Conservation (phyloP, 2,888 invertebrate genomes). For the Noctua pronuba region DNA sequence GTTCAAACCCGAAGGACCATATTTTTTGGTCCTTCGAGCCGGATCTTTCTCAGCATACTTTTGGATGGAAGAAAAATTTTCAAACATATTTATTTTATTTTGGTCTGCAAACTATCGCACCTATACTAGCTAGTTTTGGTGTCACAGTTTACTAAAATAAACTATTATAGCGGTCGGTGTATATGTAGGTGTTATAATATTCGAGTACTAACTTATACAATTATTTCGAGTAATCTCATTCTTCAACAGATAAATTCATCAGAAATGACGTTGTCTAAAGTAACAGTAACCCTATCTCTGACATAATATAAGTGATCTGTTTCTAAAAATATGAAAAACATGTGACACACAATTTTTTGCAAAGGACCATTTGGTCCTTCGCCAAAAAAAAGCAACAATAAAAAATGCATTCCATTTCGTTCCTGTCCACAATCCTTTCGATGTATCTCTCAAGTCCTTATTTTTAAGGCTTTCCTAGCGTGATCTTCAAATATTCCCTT, state of each 20-base stretch:
- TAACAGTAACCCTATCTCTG: slow-evolving; percentile 3
- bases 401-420: slow-evolving; percentile 14
- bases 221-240: slow-evolving; percentile 57
- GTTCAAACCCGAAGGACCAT: background rate
- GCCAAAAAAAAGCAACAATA: background rate
- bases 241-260: background rate
- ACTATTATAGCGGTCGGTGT: slow-evolving; percentile 6
- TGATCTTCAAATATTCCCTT: slow-evolving; percentile 25
- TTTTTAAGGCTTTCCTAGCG: background rate
- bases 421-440: slow-evolving; percentile 14
- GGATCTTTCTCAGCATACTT: background rate
- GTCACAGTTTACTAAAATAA: slow-evolving; percentile 50
- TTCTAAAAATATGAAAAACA: slow-evolving; percentile 31
- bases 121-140: slow-evolving; percentile 56
- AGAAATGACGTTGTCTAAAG: background rate
- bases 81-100: slow-evolving; percentile 9
- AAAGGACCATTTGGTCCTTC: background rate
- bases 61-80: background rate
- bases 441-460: slow-evolving; percentile 5
- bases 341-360: slow-evolving; percentile 41
- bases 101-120: slow-evolving; percentile 51
- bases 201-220: slow-evolving; percentile 25
- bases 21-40: slow-evolving; percentile 11
- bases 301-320: background rate
- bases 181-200: slow-evolving; percentile 10